A percentile compares a stretch with the other conserved stretches of the same genome.
phyloP scores from a whole-genome alignment of 2,888 invertebrate genomes.

The Mantis religiosa region DNA sequence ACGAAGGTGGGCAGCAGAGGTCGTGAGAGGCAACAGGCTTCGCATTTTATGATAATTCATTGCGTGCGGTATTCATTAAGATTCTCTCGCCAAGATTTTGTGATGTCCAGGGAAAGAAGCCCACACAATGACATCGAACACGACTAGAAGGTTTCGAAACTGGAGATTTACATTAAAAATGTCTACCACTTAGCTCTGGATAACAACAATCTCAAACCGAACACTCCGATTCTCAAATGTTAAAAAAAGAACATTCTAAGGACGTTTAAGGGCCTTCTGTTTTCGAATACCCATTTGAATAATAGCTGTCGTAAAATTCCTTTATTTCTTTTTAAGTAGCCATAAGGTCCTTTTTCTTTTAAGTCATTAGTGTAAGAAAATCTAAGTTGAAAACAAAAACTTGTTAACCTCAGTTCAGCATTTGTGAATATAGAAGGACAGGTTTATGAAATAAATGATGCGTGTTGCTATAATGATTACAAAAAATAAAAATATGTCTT shows the following conservation, averaged over 20 bases:
- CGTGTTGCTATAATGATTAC: too few species aligned
- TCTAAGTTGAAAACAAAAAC: too few species aligned
- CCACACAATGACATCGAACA: neutral
- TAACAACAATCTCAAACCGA: neutral
- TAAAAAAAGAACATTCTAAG: neutral
- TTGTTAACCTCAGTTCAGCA: too few species aligned
- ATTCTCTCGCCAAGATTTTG: neutral
- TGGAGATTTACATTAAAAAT: neutral
- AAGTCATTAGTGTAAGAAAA: too few species aligned
- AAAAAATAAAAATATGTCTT: too few species aligned
- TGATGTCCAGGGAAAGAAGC: neutral
- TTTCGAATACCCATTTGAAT: too few species aligned
- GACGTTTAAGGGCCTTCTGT: too few species aligned
- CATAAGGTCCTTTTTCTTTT: too few species aligned
- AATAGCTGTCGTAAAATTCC: too few species aligned
- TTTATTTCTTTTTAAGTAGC: too few species aligned
- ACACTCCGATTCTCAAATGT: neutral
- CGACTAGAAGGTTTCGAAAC: neutral
- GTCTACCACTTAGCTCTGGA: neutral
- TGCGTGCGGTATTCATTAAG: neutral
- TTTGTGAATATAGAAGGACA: too few species aligned
- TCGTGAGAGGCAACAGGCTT: neutral
- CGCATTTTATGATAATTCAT: neutral
- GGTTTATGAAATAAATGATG: too few species aligned
- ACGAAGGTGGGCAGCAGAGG: neutral